Evolutionary conservation across 2,797 vertebrate species (phyloP).

Genomic region (Molossus molossus): DNA sequence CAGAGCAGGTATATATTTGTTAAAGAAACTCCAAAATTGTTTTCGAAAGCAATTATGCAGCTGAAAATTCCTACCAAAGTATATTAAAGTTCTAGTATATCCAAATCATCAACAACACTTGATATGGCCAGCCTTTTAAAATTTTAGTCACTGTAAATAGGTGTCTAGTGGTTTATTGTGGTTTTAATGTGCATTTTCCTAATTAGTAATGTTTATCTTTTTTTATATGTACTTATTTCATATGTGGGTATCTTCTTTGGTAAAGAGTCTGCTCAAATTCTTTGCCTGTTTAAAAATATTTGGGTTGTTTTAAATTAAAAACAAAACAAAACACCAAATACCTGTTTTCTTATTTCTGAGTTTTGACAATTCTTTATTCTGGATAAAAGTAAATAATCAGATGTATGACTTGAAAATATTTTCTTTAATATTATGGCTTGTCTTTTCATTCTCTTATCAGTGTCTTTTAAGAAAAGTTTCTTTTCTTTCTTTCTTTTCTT

Average conservation of each 20-base stretch:
- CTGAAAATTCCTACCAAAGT: not conserved
- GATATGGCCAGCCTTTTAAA: not conserved
- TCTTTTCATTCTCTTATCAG: conserved; percentile 23
- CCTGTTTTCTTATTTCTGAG: not conserved
- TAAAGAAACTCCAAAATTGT: conserved; percentile 37
- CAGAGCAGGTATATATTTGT: not conserved
- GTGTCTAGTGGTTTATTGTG: not conserved
- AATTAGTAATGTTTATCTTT: not conserved
- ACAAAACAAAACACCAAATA: not conserved
- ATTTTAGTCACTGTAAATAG: conserved; percentile 8
- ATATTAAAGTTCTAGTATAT: not conserved
- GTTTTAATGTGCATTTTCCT: conserved; percentile 6
- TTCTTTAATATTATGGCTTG: not conserved
- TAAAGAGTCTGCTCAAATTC: not conserved
- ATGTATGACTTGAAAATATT: conserved; percentile 1
- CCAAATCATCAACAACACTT: not conserved
- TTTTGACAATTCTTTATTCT: conserved; percentile 39
- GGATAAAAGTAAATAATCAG: not conserved
- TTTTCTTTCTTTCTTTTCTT: no score
- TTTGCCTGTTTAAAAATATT: not conserved
- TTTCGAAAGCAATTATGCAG: conserved; percentile 15
- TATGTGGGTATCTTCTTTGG: not conserved
- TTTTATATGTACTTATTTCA: not conserved
- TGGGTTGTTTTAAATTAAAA: not conserved
- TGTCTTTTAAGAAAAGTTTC: not conserved